Evolutionary conservation across 2,113 vertebrate genomes (phyloP).

Genomic region (Cheilinus undulatus): DNA sequence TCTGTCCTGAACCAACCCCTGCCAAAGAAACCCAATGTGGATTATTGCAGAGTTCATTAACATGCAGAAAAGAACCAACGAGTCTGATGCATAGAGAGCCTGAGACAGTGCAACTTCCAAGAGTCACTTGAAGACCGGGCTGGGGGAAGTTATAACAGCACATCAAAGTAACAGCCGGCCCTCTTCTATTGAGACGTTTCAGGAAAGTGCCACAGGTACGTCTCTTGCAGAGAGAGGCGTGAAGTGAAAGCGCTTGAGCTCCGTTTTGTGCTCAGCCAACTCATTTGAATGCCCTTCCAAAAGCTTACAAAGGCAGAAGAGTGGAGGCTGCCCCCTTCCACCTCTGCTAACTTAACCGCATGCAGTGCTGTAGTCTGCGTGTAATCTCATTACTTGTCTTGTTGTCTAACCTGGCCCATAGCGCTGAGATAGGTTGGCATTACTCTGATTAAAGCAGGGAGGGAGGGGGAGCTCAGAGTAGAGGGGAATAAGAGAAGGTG

Average conservation of each 20-base stretch:
- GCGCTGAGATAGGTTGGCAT: conserved; percentile 71
- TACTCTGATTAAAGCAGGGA: conserved; percentile 80
- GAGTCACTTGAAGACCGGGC: conserved; percentile 41
- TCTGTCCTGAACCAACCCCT: conserved; percentile 44
- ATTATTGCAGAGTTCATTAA: conserved; percentile 61
- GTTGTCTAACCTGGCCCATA: conserved; percentile 61
- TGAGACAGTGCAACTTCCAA: conserved; percentile 46
- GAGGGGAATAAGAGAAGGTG: conserved; percentile 35
- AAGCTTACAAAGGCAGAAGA: conserved; percentile 65
- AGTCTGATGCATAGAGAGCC: conserved; percentile 41
- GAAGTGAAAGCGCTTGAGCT: conserved; percentile 40
- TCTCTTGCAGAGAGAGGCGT: conserved; percentile 40
- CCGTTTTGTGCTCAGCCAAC: conserved; percentile 50
- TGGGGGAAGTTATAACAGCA: conserved; percentile 48
- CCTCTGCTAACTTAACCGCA: conserved; percentile 59
- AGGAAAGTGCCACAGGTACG: conserved; percentile 60
- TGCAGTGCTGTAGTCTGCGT: conserved; percentile 62
- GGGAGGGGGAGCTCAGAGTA: conserved; percentile 15
- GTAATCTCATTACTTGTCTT: conserved; percentile 78
- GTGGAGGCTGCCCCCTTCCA: conserved; percentile 36
- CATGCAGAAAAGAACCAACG: conserved; percentile 52
- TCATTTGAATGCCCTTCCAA: conserved; percentile 71
- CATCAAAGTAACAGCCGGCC: conserved; percentile 57
- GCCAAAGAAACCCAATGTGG: conserved; percentile 33
- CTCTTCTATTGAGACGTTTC: conserved; percentile 38